Percentiles rank a stretch among this genome's conserved stretches.
These are phyloP conservation scores for Macrosoma leucophasiata DNA, from an alignment of 2,888 invertebrate species.

Conservation along the genomic window DNA sequence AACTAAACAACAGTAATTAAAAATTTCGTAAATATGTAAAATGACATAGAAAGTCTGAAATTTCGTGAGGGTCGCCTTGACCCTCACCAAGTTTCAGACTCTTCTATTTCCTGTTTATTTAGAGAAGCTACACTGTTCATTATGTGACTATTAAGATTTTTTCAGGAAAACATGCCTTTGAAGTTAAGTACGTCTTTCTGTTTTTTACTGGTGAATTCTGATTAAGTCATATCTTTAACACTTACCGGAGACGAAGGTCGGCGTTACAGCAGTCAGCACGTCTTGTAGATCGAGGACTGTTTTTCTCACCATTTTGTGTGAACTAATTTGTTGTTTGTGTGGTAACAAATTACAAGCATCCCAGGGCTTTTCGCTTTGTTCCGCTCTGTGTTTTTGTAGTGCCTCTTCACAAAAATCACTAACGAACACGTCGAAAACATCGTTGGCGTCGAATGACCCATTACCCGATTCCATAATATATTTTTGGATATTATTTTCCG, in stretches of 20 bases:
- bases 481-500: constrained; percentile 37
- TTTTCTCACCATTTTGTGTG: constrained; percentile 34
- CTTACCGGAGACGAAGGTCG: constrained; percentile 48
- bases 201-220: too few relatives aligned
- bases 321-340: constrained; percentile 35
- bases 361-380: constrained; percentile 54
- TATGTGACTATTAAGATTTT: too few relatives aligned
- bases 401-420: constrained; percentile 54
- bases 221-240: too few relatives aligned
- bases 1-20: too few relatives aligned
- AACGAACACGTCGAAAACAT: constrained; percentile 48
- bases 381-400: constrained; percentile 34
- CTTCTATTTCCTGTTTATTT: too few relatives aligned
- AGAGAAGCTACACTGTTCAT: too few relatives aligned
- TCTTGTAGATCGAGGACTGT: constrained; percentile 43
- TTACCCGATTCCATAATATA: constrained; percentile 24
- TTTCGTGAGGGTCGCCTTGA: too few relatives aligned
- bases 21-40: too few relatives aligned
- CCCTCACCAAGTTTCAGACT: too few relatives aligned
- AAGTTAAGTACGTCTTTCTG: too few relatives aligned
- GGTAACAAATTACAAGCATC: constrained; percentile 54
- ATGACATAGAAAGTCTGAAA: too few relatives aligned
- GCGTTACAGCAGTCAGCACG: constrained; percentile 41
- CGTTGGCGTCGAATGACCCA: constrained; percentile 29
- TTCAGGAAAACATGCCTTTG: too few relatives aligned